phyloP scores from a whole-genome alignment of 2,888 invertebrate genomes.

The Vanessa cardui region DNA sequence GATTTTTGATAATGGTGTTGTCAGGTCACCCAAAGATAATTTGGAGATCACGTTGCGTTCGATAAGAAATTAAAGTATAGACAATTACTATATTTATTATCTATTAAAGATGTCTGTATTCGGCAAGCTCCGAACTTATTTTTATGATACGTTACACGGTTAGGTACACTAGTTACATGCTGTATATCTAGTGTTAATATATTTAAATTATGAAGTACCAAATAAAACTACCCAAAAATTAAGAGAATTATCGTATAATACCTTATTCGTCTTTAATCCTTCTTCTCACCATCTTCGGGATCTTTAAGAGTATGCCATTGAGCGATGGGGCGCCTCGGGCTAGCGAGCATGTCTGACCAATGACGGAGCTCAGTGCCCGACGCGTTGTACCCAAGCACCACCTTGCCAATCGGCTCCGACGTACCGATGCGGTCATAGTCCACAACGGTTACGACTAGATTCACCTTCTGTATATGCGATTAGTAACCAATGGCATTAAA shows the following conservation, averaged over 20 bases:
- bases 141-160: too few species aligned
- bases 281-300: slow-evolving; percentile 96
- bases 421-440: slow-evolving; percentile 99
- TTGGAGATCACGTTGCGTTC: too few species aligned
- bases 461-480: slow-evolving; percentile 93
- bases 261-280: slow-evolving; percentile 83
- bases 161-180: too few species aligned
- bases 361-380: slow-evolving; percentile 99
- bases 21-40: too few species aligned
- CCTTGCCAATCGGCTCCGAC: slow-evolving; percentile 99
- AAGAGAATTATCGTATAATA: slow-evolving; percentile 31
- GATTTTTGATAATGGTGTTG: too few species aligned
- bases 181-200: background rate
- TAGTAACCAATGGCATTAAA: slow-evolving; percentile 41
- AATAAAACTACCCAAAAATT: too few species aligned
- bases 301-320: slow-evolving; percentile 99
- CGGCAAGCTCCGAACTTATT: too few species aligned
- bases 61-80: too few species aligned
- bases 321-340: slow-evolving; percentile 99
- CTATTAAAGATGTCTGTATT: too few species aligned
- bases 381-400: slow-evolving; percentile 98
- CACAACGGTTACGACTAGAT: slow-evolving; percentile 99
- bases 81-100: too few species aligned
- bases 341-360: slow-evolving; percentile 99
- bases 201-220: too few species aligned